These are phyloP conservation scores for Empis stercorea DNA, from an alignment of 2,888 invertebrate genomes.

Conservation along the genomic window DNA sequence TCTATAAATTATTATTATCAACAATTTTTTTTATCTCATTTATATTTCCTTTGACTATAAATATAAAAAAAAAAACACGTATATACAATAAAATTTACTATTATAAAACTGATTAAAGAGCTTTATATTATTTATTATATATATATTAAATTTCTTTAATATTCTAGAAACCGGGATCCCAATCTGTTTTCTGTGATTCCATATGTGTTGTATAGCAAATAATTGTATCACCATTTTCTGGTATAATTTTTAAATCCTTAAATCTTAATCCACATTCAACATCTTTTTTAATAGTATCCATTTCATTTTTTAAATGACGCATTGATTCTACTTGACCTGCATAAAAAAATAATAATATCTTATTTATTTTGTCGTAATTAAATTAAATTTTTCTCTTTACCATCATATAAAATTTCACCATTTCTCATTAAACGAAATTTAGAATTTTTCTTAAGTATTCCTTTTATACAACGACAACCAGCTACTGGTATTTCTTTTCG, in stretches of 20 bases:
- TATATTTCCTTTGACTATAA: too few species aligned
- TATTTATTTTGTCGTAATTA: too few species aligned
- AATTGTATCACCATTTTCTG: constrained; percentile 63
- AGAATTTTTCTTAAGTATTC: constrained; percentile 53
- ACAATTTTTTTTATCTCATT: too few species aligned
- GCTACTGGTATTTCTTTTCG: constrained; percentile 74
- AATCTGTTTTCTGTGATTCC: constrained; percentile 52
- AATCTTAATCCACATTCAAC: constrained; percentile 83
- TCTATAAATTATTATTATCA: too few species aligned
- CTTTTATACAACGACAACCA: constrained; percentile 75
- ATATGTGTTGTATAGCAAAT: constrained; percentile 59
- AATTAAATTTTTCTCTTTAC: too few species aligned
- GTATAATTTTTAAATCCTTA: constrained; percentile 45
- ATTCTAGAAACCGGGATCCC: constrained; percentile 75
- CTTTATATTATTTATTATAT: too few species aligned
- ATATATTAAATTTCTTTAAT: too few species aligned
- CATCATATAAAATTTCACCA: constrained; percentile 53
- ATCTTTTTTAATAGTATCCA: constrained; percentile 65
- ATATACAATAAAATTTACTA: too few species aligned
- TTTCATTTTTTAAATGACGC: constrained; percentile 82
- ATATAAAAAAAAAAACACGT: too few species aligned
- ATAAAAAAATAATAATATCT: constrained; percentile 5
- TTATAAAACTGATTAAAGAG: too few species aligned
- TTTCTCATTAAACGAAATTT: constrained; percentile 55
- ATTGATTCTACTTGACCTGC: constrained; percentile 63